A percentile compares a stretch with the other conserved stretches of the same genome.
Conservation (phyloP, 2,113 vertebrate species). For the Nyctibius bracteatus region DNA sequence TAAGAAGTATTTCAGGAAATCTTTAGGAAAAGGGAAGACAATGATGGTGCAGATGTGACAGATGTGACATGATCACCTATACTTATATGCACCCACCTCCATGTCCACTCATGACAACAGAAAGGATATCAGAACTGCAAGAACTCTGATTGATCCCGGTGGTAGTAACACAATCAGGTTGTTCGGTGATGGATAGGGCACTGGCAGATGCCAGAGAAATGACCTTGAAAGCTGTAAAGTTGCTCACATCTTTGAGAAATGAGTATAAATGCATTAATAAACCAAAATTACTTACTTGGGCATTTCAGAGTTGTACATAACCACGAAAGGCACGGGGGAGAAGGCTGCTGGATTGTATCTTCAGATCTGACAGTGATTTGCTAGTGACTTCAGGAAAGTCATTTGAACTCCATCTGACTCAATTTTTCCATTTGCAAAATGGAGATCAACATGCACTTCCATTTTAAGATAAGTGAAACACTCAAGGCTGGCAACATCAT, state of each 20-base stretch:
- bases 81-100: neutral
- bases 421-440: constrained; percentile 57
- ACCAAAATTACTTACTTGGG: neutral
- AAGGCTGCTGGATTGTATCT: neutral
- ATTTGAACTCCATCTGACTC: constrained; percentile 47
- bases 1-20: neutral
- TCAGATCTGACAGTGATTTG: constrained; percentile 35
- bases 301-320: neutral
- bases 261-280: neutral
- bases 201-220: neutral
- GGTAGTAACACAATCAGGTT: neutral
- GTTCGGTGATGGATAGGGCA: neutral
- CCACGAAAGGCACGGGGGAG: neutral
- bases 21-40: neutral
- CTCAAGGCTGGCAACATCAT: constrained; percentile 21
- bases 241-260: neutral
- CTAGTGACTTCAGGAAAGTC: constrained; percentile 29
- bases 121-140: neutral
- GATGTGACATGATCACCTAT: neutral
- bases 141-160: neutral
- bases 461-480: constrained; percentile 49
- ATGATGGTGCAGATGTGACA: neutral
- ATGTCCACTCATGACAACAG: neutral
- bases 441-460: constrained; percentile 43
- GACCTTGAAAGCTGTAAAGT: neutral